Evolutionary conservation across 2,797 vertebrate genomes (phyloP), one percentile per base, ranked within the genome.

Genomic region (Eleutherodactylus coqui): DNA sequence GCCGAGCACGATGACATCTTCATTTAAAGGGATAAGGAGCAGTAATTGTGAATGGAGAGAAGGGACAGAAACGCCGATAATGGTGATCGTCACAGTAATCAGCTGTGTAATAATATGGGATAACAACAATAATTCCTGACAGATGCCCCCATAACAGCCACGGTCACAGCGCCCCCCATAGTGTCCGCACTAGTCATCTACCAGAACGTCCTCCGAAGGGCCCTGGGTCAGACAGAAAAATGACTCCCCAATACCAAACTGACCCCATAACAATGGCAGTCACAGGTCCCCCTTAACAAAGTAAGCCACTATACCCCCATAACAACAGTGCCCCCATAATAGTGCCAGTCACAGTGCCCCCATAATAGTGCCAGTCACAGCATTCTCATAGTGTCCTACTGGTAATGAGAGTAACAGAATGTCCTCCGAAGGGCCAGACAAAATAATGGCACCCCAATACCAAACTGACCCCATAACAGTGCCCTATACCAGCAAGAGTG

Each of bases 11-110:
- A 8, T 67, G 67, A 47, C 80, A 70, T 58, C 36, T 81, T 34
- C 62, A 45, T 13, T 83, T 75, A 83, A 53, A 82, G 79, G 79
- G 55, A 72, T 10, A 79, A 13, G 51, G 3, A 27, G 16, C 77
- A n/a, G 79, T 70, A 82, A 82, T 53, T 53, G 55, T 70, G 79
- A 53, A 82, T 47, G 60, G 32, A 21, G 49, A 11, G 19, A 77
- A 53, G 47, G 53, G n/a, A 79, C 24, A 6, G 1, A n/a, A n/a
- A 21, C 51, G 6, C 16, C n/a, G n/a, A n/a, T n/a, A n/a, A n/a
- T n/a, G n/a, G n/a, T n/a, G n/a, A n/a, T n/a, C n/a, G n/a, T n/a
- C n/a, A n/a, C n/a, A n/a, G n/a, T n/a, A n/a, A n/a, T n/a, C n/a
- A n/a, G n/a, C n/a, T n/a, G n/a, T n/a, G n/a, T n/a, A n/a, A n/a